Percentiles rank a stretch among this genome's conserved stretches.
Conservation (phyloP, 2,888 invertebrate genomes). For the Tetrapedia diversipes region DNA sequence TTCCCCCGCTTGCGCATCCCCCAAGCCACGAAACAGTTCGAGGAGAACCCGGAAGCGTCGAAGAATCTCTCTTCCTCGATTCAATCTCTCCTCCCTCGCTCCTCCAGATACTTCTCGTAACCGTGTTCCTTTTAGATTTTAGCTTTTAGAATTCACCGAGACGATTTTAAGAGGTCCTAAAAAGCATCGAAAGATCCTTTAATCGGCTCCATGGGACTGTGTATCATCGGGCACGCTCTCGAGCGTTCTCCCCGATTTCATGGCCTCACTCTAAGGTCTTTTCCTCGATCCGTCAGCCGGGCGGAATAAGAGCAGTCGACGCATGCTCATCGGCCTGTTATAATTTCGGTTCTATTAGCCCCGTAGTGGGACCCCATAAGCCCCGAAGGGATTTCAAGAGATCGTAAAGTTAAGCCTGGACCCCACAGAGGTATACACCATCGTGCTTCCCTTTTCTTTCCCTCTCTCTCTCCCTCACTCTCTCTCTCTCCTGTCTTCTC, state of each 20-base stretch:
- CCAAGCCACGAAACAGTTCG: no score
- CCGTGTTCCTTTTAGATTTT: background rate
- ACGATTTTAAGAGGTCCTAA: conserved; percentile 28
- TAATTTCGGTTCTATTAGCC: conserved; percentile 82
- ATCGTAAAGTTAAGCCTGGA: conserved; percentile 81
- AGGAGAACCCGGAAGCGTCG: background rate
- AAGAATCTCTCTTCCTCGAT: background rate
- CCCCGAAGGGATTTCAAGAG: conserved; percentile 77
- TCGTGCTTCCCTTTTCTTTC: conserved; percentile 18
- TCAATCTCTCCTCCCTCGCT: background rate
- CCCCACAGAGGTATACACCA: conserved; percentile 71
- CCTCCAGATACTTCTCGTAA: no score
- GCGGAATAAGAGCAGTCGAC: conserved; percentile 83
- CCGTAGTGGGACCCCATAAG: conserved; percentile 69
- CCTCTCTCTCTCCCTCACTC: no score
- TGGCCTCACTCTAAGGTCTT: no score
- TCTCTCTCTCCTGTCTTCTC: no score
- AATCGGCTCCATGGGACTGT: conserved; percentile 50
- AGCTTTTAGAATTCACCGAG: conserved; percentile 9
- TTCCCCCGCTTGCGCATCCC: no score
- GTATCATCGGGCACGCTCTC: conserved; percentile 30
- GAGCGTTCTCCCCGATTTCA: conserved; percentile 41
- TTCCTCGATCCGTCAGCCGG: conserved; percentile 73
- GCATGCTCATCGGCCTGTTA: conserved; percentile 82
- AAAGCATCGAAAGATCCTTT: conserved; percentile 56